Conservation (phyloP, 2,888 invertebrate genomes). For the Xanthorhoe designata region DNA sequence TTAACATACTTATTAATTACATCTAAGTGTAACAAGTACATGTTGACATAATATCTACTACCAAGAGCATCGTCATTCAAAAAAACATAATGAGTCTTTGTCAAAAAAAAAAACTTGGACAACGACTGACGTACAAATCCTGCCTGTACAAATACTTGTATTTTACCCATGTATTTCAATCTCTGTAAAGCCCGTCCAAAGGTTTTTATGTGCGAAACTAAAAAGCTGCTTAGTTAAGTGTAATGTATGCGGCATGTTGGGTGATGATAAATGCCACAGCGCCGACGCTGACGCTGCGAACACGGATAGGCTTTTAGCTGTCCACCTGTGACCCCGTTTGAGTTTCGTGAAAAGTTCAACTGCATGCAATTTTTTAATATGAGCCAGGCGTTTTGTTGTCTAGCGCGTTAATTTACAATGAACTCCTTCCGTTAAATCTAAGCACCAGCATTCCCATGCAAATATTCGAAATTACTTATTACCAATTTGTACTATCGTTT, state of each 20-base stretch:
- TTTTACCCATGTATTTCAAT: slow-evolving; percentile 14
- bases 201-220: slow-evolving; percentile 32
- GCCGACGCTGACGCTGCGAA: slow-evolving; percentile 44
- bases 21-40: too few relatives aligned
- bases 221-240: slow-evolving; percentile 50
- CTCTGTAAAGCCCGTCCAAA: slow-evolving; percentile 21
- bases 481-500: too few relatives aligned
- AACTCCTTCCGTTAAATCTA: background rate
- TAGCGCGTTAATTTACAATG: background rate
- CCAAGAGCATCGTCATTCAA: too few relatives aligned
- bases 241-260: slow-evolving; percentile 63
- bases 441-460: too few relatives aligned
- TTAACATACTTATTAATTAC: too few relatives aligned
- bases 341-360: slow-evolving; percentile 16
- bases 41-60: too few relatives aligned
- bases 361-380: slow-evolving; percentile 12
- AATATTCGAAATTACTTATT: too few relatives aligned
- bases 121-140: too few relatives aligned
- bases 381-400: background rate
- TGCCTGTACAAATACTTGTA: background rate
- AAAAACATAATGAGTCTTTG: too few relatives aligned
- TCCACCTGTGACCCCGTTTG: slow-evolving; percentile 56
- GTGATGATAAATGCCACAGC: slow-evolving; percentile 64
- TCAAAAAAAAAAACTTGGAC: too few relatives aligned
- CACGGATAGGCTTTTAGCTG: slow-evolving; percentile 66